A percentile compares a stretch with the other conserved stretches of the same genome.
Evolutionary conservation across 1,140 invertebrate species (phyloP).

Genomic region (Diorhabda elongata): DNA sequence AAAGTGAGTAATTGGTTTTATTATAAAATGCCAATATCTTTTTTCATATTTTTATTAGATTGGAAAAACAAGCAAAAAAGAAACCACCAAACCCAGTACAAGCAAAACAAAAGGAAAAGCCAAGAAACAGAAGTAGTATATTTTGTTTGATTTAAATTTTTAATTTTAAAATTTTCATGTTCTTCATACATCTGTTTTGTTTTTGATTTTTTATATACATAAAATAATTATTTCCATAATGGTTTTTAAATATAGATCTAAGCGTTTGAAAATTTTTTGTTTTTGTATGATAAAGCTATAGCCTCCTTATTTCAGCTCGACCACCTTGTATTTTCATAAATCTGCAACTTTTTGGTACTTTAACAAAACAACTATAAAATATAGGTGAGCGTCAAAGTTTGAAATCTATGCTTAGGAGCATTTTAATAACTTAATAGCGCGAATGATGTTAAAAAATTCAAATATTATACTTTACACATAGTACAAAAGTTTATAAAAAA

Average conservation of each 20-base stretch:
- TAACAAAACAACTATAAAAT: no score
- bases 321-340: no score
- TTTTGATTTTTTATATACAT: background rate
- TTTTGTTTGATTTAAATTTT: conserved; percentile 1
- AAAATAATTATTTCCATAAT: background rate
- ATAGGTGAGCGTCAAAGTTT: no score
- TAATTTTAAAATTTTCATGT: background rate
- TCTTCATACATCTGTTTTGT: background rate
- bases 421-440: no score
- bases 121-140: conserved; percentile 7
- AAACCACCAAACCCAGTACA: conserved; percentile 3
- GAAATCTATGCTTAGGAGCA: no score
- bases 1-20: conserved; percentile 51
- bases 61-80: conserved; percentile 17
- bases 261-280: no score
- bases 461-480: no score
- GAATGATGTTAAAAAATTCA: no score
- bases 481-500: no score
- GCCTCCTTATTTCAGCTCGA: no score
- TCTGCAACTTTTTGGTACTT: no score
- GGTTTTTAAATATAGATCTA: background rate
- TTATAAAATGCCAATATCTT: background rate
- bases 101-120: conserved; percentile 15
- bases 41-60: conserved; percentile 14
- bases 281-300: no score